phyloP scores from a whole-genome alignment of 2,113 vertebrate species.

The Psammodynastes pulverulentus region DNA sequence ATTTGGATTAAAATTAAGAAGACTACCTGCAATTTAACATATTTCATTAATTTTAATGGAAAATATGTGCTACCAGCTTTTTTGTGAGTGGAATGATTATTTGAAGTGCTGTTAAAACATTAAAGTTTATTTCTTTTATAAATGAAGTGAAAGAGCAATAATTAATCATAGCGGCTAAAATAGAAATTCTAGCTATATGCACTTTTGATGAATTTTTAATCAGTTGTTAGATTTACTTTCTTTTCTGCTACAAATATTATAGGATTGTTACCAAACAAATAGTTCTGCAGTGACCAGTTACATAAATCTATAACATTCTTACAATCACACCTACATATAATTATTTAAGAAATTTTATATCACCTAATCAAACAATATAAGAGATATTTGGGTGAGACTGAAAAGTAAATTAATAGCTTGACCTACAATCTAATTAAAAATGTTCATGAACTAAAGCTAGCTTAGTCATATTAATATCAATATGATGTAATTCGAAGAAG shows the following conservation, averaged over 20 bases:
- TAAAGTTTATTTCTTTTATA: not conserved
- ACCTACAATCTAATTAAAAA: slow-evolving; percentile 15
- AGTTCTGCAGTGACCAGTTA: not conserved
- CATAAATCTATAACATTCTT: not conserved
- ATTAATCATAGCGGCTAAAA: not conserved
- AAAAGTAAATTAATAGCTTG: not conserved
- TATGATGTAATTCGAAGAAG: not conserved
- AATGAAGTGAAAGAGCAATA: accelerated
- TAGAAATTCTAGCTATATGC: not conserved
- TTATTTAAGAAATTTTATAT: not conserved
- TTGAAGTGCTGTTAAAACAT: accelerated
- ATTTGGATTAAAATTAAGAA: not conserved
- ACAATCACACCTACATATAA: not conserved
- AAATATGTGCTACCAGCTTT: not conserved
- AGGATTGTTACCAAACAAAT: not conserved
- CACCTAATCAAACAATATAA: not conserved
- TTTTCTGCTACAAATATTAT: not conserved
- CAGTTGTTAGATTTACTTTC: not conserved
- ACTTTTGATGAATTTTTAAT: not conserved
- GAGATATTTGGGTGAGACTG: not conserved
- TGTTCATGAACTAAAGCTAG: not conserved
- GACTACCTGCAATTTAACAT: not conserved
- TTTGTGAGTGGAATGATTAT: not conserved
- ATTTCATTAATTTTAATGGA: not conserved
- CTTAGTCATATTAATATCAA: slow-evolving; percentile 9